These are phyloP conservation scores for Pterostichus madidus DNA, from an alignment of 2,888 invertebrate genomes.

Conservation along the genomic window DNA sequence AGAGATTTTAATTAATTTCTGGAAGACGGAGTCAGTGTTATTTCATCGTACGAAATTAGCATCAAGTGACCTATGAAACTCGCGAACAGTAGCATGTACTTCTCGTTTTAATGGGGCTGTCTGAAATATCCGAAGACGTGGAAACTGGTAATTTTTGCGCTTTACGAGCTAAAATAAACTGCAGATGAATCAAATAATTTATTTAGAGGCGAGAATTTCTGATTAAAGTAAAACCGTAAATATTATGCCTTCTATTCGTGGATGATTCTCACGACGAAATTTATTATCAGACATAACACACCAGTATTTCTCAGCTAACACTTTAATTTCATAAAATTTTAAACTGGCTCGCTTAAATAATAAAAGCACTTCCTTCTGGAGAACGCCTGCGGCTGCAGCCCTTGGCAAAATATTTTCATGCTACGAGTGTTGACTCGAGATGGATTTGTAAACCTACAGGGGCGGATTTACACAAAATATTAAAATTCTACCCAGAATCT, in stretches of 20 bases:
- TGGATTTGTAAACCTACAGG: slow-evolving; percentile 39
- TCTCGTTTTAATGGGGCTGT: slow-evolving; percentile 13
- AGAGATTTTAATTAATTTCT: slow-evolving; percentile 43
- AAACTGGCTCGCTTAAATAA: slow-evolving; percentile 54
- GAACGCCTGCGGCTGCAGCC: slow-evolving; percentile 17
- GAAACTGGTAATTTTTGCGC: slow-evolving; percentile 40
- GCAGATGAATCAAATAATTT: slow-evolving; percentile 60
- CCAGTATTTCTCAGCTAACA: slow-evolving; percentile 55
- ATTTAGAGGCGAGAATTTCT: slow-evolving; percentile 49
- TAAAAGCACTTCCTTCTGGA: slow-evolving; percentile 49
- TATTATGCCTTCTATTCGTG: slow-evolving; percentile 55
- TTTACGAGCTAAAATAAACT: slow-evolving; percentile 60
- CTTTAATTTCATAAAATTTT: slow-evolving; percentile 62
- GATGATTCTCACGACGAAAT: slow-evolving; percentile 55
- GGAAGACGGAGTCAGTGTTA: slow-evolving; percentile 11
- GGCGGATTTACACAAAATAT: background rate
- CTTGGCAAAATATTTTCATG: slow-evolving; percentile 58
- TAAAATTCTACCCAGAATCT: no score
- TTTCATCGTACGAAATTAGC: slow-evolving; percentile 45
- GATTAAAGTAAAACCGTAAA: slow-evolving; percentile 63
- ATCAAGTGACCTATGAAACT: slow-evolving; percentile 46
- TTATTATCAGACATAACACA: slow-evolving; percentile 60
- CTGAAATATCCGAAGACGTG: background rate
- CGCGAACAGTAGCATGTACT: background rate
- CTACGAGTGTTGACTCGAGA: slow-evolving; percentile 50